Conservation (phyloP, 2,888 invertebrate species). For the Mechanitis messenoides region DNA sequence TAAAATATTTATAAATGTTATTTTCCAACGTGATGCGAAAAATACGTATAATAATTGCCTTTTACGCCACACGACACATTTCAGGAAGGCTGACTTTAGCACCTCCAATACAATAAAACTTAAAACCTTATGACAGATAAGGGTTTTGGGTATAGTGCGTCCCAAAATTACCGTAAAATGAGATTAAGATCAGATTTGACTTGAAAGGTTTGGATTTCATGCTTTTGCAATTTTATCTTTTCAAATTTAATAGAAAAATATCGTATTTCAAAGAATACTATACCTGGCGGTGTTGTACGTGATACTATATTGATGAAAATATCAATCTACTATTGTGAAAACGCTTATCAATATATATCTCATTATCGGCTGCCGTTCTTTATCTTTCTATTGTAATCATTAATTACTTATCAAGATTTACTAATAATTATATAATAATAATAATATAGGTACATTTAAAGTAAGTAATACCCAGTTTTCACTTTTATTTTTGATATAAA, state of each 20-base stretch:
- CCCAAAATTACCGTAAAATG: conserved; percentile 44
- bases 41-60: background rate
- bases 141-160: conserved; percentile 36
- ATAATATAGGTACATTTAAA: too few relatives aligned
- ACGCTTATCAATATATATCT: background rate
- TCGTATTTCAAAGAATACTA: background rate
- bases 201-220: conserved; percentile 1
- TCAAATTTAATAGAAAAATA: background rate
- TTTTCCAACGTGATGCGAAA: too few relatives aligned
- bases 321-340: background rate
- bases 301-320: background rate
- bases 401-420: background rate
- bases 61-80: conserved; percentile 24
- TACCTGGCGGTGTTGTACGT: too few relatives aligned
- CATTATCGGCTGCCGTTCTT: background rate
- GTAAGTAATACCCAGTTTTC: too few relatives aligned
- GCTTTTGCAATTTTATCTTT: background rate
- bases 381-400: background rate
- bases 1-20: too few relatives aligned
- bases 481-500: too few relatives aligned
- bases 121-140: conserved; percentile 26
- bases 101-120: conserved; percentile 33
- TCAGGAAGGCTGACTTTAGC: conserved; percentile 37
- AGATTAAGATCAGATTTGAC: conserved; percentile 31
- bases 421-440: background rate